Evolutionary conservation across 2,797 vertebrate species (phyloP).

Genomic region (Botia almorhae): DNA sequence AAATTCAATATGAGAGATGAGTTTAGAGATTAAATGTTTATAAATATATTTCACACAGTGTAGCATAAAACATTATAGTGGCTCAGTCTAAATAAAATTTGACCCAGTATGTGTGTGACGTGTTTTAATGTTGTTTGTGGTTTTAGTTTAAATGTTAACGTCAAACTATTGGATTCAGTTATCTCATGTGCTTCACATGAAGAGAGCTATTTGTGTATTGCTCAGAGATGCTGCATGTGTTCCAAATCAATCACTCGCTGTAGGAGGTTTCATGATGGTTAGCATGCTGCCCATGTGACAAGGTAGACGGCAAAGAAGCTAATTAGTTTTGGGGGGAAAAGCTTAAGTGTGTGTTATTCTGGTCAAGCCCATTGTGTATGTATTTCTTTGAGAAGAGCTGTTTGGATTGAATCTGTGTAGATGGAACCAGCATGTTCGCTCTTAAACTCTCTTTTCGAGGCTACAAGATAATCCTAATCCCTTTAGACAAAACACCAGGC

Average conservation of each 20-base stretch:
- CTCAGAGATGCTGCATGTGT: background rate
- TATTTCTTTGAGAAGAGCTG: background rate
- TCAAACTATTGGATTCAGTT: background rate
- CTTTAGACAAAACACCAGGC: constrained; percentile 78
- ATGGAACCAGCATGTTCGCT: constrained; percentile 57
- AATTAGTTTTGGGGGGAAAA: background rate
- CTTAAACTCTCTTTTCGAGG: constrained; percentile 64
- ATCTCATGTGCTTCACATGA: background rate
- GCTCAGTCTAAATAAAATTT: too few species aligned
- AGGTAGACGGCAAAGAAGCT: background rate
- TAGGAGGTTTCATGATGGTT: background rate
- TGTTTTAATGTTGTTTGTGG: background rate
- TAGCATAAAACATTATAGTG: too few species aligned
- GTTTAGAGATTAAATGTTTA: too few species aligned
- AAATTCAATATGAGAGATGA: too few species aligned
- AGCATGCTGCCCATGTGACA: background rate
- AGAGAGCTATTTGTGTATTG: background rate
- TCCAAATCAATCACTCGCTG: background rate
- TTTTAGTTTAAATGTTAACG: background rate
- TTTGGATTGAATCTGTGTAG: constrained; percentile 15
- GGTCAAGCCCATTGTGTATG: background rate
- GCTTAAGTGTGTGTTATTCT: background rate
- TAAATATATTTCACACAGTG: too few species aligned
- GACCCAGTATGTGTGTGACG: too few species aligned
- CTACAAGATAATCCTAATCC: constrained; percentile 79